These are phyloP conservation scores for Callosobruchus maculatus DNA, from an alignment of 2,888 invertebrate species.

Conservation along the genomic window DNA sequence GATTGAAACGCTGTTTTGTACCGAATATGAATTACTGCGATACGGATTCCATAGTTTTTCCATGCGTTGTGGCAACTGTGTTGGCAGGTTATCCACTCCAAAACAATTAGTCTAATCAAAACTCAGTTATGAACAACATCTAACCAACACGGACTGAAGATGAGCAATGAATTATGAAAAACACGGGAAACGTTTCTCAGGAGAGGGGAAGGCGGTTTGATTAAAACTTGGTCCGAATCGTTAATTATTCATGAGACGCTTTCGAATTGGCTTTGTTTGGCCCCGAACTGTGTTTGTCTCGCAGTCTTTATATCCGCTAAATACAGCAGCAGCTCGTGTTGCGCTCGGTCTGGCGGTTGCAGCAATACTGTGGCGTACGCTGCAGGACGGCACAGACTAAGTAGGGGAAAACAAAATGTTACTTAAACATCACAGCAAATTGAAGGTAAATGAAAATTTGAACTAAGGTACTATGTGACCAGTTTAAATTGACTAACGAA, in stretches of 20 bases:
- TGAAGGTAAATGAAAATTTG: too few species aligned
- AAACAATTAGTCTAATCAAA: neutral
- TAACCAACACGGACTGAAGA: neutral
- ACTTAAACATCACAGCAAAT: too few species aligned
- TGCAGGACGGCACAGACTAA: neutral
- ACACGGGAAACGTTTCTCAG: neutral
- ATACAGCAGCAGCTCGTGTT: neutral
- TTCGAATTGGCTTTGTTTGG: neutral
- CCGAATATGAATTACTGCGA: too few species aligned
- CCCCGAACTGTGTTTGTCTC: neutral
- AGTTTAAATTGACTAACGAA: too few species aligned
- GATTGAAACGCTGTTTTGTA: too few species aligned
- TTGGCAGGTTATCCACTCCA: neutral
- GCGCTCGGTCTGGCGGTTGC: neutral
- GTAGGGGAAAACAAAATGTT: too few species aligned
- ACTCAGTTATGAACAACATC: neutral
- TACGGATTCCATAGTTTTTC: too few species aligned
- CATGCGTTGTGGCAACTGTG: neutral
- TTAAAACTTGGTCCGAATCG: neutral
- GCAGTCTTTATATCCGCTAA: neutral
- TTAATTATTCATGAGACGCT: neutral
- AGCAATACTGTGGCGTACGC: neutral
- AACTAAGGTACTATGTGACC: too few species aligned
- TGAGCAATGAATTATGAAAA: neutral
- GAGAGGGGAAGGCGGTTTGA: neutral